A percentile compares a stretch with the other conserved stretches of the same genome.
These are phyloP conservation scores for Encarsia formosa DNA, from an alignment of 2,888 invertebrate genomes.

Conservation along the genomic window DNA sequence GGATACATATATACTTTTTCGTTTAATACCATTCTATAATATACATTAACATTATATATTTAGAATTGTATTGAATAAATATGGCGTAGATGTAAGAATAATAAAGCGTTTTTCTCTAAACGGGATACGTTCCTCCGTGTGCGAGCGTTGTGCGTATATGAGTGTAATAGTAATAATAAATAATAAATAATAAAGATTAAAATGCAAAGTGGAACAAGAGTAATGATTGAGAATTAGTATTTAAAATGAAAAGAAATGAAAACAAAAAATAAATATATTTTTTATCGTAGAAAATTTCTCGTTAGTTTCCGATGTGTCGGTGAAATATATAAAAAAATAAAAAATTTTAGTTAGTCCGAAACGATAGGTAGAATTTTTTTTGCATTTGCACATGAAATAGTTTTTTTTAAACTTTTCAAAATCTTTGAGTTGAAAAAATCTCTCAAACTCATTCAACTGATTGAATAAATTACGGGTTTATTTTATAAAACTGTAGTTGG, in stretches of 20 bases:
- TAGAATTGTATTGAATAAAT: neutral
- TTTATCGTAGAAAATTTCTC: constrained; percentile 21
- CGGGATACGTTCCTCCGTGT: constrained; percentile 21
- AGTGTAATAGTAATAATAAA: neutral
- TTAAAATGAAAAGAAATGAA: neutral
- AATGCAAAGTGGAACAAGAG: constrained; percentile 14
- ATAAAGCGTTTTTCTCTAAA: constrained; percentile 19
- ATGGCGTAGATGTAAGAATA: no score
- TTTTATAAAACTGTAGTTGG: constrained; percentile 1
- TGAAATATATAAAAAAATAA: no score
- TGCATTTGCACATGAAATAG: no score
- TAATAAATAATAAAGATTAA: neutral
- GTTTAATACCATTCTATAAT: constrained; percentile 5
- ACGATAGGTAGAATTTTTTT: no score
- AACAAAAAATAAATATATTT: constrained; percentile 21
- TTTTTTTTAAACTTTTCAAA: no score
- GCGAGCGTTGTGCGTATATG: constrained; percentile 4
- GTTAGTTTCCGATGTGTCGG: constrained; percentile 26
- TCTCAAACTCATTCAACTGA: no score
- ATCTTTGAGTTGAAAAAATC: no score
- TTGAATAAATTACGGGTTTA: no score
- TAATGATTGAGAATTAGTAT: constrained; percentile 8
- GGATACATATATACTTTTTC: constrained; percentile 3
- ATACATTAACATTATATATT: neutral
- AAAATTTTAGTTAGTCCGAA: no score